Conservation (phyloP, 2,113 vertebrate genomes). For the Phrynocephalus versicolor region DNA sequence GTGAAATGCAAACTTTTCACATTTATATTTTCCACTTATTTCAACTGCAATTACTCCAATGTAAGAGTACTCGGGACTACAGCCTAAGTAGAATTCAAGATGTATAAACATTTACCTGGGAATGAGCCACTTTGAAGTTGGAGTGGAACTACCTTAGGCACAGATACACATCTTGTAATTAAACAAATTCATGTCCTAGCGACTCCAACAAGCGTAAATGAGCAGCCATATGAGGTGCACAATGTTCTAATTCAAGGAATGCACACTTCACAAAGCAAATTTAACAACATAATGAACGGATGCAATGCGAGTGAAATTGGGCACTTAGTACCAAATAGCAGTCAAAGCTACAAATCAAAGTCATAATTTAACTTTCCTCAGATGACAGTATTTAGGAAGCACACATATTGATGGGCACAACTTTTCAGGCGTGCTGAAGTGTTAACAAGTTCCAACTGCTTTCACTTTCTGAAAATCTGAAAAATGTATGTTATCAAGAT, state of each 20-base stretch:
- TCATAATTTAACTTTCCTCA: neutral
- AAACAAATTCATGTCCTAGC: neutral
- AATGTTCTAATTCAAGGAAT: neutral
- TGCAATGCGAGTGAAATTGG: neutral
- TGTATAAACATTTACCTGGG: too few species aligned
- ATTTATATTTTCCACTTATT: neutral
- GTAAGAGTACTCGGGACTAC: neutral
- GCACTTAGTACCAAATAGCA: neutral
- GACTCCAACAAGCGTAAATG: neutral
- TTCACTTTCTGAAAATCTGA: neutral
- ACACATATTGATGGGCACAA: neutral
- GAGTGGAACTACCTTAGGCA: too few species aligned
- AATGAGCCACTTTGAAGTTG: too few species aligned
- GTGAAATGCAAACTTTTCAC: neutral
- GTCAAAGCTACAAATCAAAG: neutral
- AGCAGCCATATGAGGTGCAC: neutral
- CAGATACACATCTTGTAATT: neutral
- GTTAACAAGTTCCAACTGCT: neutral
- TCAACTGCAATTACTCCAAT: neutral
- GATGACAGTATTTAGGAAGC: neutral
- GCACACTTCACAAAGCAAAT: neutral
- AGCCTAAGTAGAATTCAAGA: too few species aligned
- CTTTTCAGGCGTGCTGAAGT: neutral
- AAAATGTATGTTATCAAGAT: neutral
- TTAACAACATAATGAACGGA: neutral